These are phyloP conservation scores for Syncerus caffer DNA, from an alignment of 2,797 vertebrate species.

Conservation along the genomic window DNA sequence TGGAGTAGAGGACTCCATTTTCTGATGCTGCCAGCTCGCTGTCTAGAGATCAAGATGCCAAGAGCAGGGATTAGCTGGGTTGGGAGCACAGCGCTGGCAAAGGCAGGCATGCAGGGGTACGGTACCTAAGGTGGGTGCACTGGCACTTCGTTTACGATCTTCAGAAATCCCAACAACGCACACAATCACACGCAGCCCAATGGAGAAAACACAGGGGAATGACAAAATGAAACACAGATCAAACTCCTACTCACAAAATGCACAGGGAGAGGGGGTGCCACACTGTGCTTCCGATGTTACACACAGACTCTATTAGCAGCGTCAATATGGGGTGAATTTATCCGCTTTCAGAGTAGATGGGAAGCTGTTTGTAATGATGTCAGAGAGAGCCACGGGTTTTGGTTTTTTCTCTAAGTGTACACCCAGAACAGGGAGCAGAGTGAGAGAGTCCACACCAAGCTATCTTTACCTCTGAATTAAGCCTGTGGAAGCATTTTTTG, in stretches of 20 bases:
- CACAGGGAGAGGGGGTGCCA: slow-evolving; percentile 25
- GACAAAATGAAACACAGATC: slow-evolving; percentile 86
- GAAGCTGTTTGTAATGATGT: not conserved
- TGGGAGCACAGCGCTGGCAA: slow-evolving; percentile 72
- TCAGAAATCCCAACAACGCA: slow-evolving; percentile 89
- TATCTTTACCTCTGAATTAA: not conserved
- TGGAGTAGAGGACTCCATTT: not conserved
- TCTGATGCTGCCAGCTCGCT: slow-evolving; percentile 32
- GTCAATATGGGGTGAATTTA: not conserved
- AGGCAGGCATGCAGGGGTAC: slow-evolving; percentile 86
- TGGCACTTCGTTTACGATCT: slow-evolving; percentile 97
- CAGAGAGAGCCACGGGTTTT: not conserved
- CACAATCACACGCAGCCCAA: slow-evolving; percentile 85
- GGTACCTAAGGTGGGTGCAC: slow-evolving; percentile 95
- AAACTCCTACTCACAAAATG: slow-evolving; percentile 79
- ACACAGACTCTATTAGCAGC: not conserved
- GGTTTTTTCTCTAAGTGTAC: not conserved
- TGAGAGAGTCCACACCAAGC: too few species aligned
- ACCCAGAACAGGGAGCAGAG: not conserved
- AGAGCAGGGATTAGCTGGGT: slow-evolving; percentile 70
- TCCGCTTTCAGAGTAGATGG: not conserved
- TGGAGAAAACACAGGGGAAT: slow-evolving; percentile 85
- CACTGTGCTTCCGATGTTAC: not conserved
- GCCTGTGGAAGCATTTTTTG: not conserved
- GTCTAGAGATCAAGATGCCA: slow-evolving; percentile 47